These are phyloP conservation scores for Keiferia lycopersicella DNA, from an alignment of 2,888 invertebrate species.

Conservation along the genomic window DNA sequence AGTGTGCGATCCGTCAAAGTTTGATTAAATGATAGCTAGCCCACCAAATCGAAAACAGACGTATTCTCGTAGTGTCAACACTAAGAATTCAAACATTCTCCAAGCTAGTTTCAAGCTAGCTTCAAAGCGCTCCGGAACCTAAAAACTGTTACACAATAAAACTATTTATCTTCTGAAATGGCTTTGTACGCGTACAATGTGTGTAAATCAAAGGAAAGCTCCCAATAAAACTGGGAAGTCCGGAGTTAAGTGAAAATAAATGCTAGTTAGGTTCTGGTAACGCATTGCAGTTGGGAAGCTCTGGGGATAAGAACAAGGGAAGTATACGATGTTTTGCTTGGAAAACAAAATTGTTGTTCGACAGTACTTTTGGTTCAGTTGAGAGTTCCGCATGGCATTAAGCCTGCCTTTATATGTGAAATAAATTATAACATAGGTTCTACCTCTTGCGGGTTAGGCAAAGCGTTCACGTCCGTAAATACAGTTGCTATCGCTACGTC, in stretches of 20 bases:
- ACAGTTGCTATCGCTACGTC: too few species aligned
- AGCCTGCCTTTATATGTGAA: too few species aligned
- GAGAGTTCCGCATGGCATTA: too few species aligned
- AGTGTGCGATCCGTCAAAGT: too few species aligned
- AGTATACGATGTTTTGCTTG: neutral
- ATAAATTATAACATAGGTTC: too few species aligned
- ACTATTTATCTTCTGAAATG: constrained; percentile 6
- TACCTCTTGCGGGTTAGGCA: too few species aligned
- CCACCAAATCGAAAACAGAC: too few species aligned
- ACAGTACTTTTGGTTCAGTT: neutral
- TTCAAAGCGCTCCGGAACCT: constrained; percentile 1
- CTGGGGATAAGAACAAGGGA: neutral
- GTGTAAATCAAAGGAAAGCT: constrained; percentile 17
- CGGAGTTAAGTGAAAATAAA: constrained; percentile 12
- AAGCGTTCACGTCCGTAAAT: too few species aligned
- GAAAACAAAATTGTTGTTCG: neutral
- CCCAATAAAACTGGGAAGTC: constrained; percentile 17
- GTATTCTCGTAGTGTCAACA: too few species aligned
- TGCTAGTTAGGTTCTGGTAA: constrained; percentile 3
- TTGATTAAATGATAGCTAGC: too few species aligned
- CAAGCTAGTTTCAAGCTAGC: neutral
- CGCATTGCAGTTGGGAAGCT: constrained; percentile 9
- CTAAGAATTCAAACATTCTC: too few species aligned
- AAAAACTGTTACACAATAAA: constrained; percentile 7
- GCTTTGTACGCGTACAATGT: neutral